Evolutionary conservation across 2,888 invertebrate genomes (phyloP), one percentile per base, ranked within the genome.

Genomic region (Acanthosoma haemorrhoidale): DNA sequence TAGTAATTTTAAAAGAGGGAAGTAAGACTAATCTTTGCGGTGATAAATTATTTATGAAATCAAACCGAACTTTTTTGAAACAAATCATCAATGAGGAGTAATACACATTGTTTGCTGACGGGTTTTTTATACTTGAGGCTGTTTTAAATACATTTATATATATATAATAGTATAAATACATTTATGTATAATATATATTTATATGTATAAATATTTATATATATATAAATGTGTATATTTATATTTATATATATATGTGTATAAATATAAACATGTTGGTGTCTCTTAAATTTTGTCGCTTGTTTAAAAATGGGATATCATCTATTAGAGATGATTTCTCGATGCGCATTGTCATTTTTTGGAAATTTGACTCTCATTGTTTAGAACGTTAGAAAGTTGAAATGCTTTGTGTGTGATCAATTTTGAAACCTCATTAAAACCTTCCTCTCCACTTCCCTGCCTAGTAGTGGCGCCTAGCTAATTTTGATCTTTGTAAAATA

Each of bases 321-420:
- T 67, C 67, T 67, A 34, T 51, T 73, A 73, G 72, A 73, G 58
- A 64, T 69, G 69, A 66, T 71, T 69, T 59, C 69, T 61, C 69
- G 69, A 64, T 71, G 71, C 71, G 68, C 67, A 69, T 60, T 70
- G 72, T 71, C 69, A 64, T 57, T 69, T 72, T 71, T 69, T 59
- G 67, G 29, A 68, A 70, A 60, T 68, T 70, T 41, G 29, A 70
- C 64, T 75, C 75, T 75, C 75, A 73, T 74, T 75, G 75, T 75
- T 74, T 75, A 75, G 75, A 72, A 73, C 64, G 63, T 70, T 73
- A 72, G 71, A 67, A 39, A 67, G 67, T 67, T 68, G 59, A 68
- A 69, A 68, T 64, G 72, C 72, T 73, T 73, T 71, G 71, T 73
- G 72, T 73, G 72, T 73, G 72, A 71, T 69, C 68, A 71, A 64